Percentiles rank a stretch among this genome's conserved stretches.
phyloP scores from a whole-genome alignment of 2,113 vertebrate species.

The Calyptommatus sinebrachiatus region DNA sequence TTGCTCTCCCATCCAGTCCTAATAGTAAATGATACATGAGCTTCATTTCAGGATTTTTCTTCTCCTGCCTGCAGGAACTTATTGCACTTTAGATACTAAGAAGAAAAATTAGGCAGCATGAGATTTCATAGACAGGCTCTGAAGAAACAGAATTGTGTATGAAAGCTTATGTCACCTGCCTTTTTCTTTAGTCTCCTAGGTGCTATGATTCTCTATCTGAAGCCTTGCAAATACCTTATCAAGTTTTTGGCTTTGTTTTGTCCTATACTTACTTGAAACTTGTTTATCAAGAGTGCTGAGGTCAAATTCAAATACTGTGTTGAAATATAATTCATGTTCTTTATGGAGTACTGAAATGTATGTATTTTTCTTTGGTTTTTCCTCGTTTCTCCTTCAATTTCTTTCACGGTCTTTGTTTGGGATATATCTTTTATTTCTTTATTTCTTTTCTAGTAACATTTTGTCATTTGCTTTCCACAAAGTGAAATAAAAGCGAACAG shows the following conservation, averaged over 20 bases:
- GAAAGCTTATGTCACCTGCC: background rate
- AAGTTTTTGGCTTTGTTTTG: background rate
- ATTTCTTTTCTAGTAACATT: background rate
- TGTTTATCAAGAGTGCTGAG: constrained; percentile 14
- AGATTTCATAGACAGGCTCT: no score
- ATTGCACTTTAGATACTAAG: no score
- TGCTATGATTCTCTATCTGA: background rate
- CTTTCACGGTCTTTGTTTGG: background rate
- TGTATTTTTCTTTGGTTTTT: background rate
- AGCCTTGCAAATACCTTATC: background rate
- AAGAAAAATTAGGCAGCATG: no score
- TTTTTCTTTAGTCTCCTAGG: background rate
- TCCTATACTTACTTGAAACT: constrained; percentile 1
- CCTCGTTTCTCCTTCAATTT: background rate
- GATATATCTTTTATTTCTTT: background rate
- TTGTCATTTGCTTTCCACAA: background rate
- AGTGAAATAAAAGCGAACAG: background rate
- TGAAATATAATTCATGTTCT: background rate
- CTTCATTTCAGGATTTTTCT: background rate
- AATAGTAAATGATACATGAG: background rate
- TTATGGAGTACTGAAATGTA: background rate
- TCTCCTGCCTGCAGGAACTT: background rate
- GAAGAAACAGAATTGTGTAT: no score
- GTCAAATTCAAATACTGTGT: background rate
- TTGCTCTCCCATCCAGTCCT: background rate